Base-by-base conservation (phyloP, 2,888 invertebrate species). In the Nesidiocoris tenuis region DNA sequence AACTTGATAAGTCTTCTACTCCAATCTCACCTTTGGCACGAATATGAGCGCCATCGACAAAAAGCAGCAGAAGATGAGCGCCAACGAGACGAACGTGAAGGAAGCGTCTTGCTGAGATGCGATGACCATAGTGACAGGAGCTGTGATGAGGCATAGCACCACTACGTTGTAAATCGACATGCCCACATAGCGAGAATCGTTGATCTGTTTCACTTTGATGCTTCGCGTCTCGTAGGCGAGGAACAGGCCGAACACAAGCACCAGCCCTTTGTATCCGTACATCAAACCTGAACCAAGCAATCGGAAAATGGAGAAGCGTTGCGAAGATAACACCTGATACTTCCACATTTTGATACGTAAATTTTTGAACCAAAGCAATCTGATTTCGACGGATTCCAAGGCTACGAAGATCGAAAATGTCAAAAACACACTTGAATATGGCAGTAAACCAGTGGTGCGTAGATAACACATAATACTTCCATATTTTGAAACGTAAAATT, bases 81-180 rank as follows among this genome's bases (percentile, higher is more conserved):
- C 96, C 75, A 97, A 87, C 5, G 98, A 92, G 74, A 98, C 94
- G 84, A 99, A 99, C 54, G 95, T 95, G 85, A 96, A 99, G 81
- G 95, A 94, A 64, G 98, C 98, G 84, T 98, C 96, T 84, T 98
- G 97, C 83, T 99, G 98, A 80, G 95, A 95, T 79, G 95, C 93
- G 81, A 99, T 98, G 80, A 99, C 96, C 86, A 98, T 90, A 61
- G 96, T 95, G 76, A 99, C 98, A 0, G 99, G 98, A 19, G 96
- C 98, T 7, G 98, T 98, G 84, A 99, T 98, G 81, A 98, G 87
- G 84, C 98, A 98, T 72, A 99, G 87, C 57, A 99, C 96, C 79
- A 98, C 98, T 80, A 99, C 98, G 85, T 99, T 99, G 88, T 99
- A 99, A 83, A 99, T 98, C 83, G 97, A 95, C 95, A 99, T 96